Base-by-base conservation (phyloP, 2,888 invertebrate genomes). In the Conus canariensis region DNA sequence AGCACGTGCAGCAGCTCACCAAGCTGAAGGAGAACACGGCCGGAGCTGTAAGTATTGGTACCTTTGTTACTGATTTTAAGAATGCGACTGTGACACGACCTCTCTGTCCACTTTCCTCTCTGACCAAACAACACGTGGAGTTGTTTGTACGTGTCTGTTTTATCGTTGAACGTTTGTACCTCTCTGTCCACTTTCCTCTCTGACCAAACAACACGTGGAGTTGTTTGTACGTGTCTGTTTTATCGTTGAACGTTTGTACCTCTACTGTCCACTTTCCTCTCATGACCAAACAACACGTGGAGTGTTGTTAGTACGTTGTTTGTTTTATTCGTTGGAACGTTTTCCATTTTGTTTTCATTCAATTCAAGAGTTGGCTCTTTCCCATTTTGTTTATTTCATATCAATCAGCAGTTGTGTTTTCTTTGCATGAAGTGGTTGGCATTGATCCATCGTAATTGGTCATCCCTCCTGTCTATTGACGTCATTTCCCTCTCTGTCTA, bases 1-100 rank as follows among this genome's bases (percentile, higher is more conserved):
- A 94, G 14, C 95, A 95, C 89, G 91, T 95, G 19, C 92, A 94
- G 85, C 94, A 94, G 64, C 93, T 95, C n/a, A 91, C 93, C n/a
- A 93, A 93, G 88, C 91, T 94, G 8, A 92, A 94, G 88, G 93
- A 94, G 58, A 90, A 92, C 74, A 91, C 93, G 59, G 85, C 93
- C 10, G 93, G 93, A 45, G 94, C 93, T 92, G 95, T 95, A 93
- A 94, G 95, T 94, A 91, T 45, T 59, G 45, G 45, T 3, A 4
- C 45, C 45, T 45, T 45, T 45, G 4, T 45, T 83, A 22, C 67
- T 45, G 45, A 45, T 45, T 45, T 45, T 1, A 45, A 45, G 45
- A 45, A 45, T 45, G 45, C 45, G 3, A 45, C 45, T 4, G 19
- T 74, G 19, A 74, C 74, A 74, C 5, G 74, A 74, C 8, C 19